These are phyloP conservation scores for Brachionus paranguensis DNA, from an alignment of 1,140 invertebrate species.

Conservation along the genomic window DNA sequence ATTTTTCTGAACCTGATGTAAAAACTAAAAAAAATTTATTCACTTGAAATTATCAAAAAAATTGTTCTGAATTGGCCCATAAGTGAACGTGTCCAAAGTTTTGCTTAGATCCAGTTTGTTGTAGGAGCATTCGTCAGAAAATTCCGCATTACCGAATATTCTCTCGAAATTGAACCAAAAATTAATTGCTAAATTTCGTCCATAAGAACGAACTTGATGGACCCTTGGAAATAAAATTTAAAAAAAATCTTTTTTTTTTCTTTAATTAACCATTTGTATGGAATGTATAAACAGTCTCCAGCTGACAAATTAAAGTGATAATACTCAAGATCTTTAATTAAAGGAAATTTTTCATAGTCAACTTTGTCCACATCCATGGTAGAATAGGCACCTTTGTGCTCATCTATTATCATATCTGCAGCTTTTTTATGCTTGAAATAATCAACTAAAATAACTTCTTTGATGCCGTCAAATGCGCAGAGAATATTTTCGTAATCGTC, in stretches of 20 bases:
- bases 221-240: constrained; percentile 45
- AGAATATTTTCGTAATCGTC: constrained; percentile 54
- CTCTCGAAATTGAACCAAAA: constrained; percentile 46
- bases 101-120: constrained; percentile 21
- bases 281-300: constrained; percentile 55
- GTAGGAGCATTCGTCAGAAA: neutral
- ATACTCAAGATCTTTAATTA: constrained; percentile 46
- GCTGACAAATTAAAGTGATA: constrained; percentile 45
- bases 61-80: neutral
- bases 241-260: constrained; percentile 36
- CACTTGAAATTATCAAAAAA: constrained; percentile 25
- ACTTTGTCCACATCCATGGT: constrained; percentile 42
- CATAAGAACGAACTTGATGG: constrained; percentile 52
- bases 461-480: constrained; percentile 50
- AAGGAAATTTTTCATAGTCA: constrained; percentile 48
- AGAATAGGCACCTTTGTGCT: neutral
- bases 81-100: constrained; percentile 9
- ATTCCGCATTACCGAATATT: constrained; percentile 15
- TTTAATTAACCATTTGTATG: constrained; percentile 46
- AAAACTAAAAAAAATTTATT: neutral
- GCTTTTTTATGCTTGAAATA: constrained; percentile 47
- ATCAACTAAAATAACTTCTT: constrained; percentile 50
- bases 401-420: constrained; percentile 43
- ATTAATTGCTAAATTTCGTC: constrained; percentile 53
- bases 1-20: neutral